Evolutionary conservation across 2,113 vertebrate species (phyloP).

Genomic region (Rhegmatorhina hoffmannsi): DNA sequence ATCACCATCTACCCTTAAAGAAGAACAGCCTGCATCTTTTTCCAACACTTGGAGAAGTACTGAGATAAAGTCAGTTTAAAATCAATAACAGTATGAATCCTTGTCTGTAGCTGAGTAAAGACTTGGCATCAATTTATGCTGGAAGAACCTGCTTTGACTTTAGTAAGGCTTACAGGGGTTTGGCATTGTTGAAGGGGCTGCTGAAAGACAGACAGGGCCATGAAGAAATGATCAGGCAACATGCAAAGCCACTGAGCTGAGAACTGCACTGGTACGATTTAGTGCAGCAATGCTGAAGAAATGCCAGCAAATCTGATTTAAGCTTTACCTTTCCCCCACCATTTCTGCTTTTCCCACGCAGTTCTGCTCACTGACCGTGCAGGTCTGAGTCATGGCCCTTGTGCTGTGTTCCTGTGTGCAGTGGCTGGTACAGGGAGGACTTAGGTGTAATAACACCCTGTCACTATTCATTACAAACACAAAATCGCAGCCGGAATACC

Average conservation of each 20-base stretch:
- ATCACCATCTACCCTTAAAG: not conserved
- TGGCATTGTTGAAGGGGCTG: not conserved
- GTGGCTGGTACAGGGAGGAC: not conserved
- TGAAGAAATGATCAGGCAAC: not conserved
- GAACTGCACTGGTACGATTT: accelerated
- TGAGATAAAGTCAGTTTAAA: not conserved
- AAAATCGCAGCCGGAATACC: not conserved
- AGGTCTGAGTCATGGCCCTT: not conserved
- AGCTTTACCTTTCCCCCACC: not conserved
- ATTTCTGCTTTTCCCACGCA: not conserved
- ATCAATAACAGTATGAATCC: not conserved
- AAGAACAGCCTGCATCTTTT: not conserved
- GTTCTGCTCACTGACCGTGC: not conserved
- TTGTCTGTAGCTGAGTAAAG: not conserved
- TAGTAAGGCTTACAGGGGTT: not conserved
- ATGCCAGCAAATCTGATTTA: not conserved
- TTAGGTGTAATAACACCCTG: slow-evolving; percentile 33
- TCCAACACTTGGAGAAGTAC: not conserved
- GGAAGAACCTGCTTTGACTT: not conserved
- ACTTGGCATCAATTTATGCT: not conserved
- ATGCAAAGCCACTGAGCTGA: not conserved
- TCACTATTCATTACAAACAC: not conserved
- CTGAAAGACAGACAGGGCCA: not conserved
- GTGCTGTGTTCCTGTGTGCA: not conserved
- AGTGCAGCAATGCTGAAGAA: not conserved